Conservation (phyloP, 2,797 vertebrate species). For the Chromis chromis region DNA sequence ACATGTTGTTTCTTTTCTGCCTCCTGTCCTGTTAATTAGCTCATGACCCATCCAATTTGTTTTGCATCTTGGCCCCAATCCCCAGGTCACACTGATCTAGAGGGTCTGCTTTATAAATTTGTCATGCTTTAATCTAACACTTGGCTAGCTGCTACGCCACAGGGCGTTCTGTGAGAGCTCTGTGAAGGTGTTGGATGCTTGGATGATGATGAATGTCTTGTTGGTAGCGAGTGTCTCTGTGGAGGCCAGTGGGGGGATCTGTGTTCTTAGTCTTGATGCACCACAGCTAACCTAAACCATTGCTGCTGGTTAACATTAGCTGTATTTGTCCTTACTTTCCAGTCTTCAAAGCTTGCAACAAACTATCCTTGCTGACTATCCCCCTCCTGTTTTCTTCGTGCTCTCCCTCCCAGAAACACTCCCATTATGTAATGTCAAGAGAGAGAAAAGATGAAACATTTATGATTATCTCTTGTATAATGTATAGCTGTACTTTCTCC, state of each 20-base stretch:
- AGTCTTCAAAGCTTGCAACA: neutral
- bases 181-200: no score
- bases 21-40: neutral
- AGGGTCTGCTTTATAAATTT: neutral
- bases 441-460: conserved; percentile 72
- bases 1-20: neutral
- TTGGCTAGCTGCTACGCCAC: no score
- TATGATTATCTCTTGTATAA: conserved; percentile 72
- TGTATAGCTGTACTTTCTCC: conserved; percentile 59
- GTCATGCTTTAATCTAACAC: no score
- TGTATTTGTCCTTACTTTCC: neutral
- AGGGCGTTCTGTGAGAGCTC: no score
- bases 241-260: no score
- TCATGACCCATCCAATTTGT: neutral
- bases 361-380: conserved; percentile 10
- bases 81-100: neutral
- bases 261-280: conserved; percentile 8
- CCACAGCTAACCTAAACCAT: neutral
- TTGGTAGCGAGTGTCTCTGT: no score
- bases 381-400: conserved; percentile 27
- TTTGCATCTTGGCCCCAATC: neutral
- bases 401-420: conserved; percentile 50
- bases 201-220: no score
- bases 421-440: conserved; percentile 66
- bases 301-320: conserved; percentile 11